Base-by-base conservation (phyloP, 2,113 vertebrate genomes). In the Hemibagrus wyckioides region DNA sequence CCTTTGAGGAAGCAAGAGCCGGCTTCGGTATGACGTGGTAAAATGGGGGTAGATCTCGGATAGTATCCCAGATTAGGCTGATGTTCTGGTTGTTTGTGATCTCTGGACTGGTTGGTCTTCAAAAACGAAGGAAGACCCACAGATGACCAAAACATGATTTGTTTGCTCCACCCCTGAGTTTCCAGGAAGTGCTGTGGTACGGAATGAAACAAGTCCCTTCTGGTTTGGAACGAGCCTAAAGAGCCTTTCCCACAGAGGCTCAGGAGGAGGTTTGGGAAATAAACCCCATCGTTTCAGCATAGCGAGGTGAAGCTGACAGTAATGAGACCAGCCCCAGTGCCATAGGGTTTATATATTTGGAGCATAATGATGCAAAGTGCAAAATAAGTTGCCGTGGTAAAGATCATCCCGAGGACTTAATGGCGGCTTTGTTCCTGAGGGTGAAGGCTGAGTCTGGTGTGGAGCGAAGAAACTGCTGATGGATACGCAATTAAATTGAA, bases 321-420 rank as follows among this genome's bases (percentile, higher is more conserved):
- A 65, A 69, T 6, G 41, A 69, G 63, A 52, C 4, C 8, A 48
- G 44, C 8, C 59, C 28, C 0, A 69, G 61, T 65, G 28, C 0
- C 10, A 23, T 13, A 1, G 63, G 41, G 30, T 50, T 3, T 52
- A 23, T 50, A 69, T 25, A 33, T 52, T 33, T 52, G 59, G 15
- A 69, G 82, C 19, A 11, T 69, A 83, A 83, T 19, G 19, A 69
- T 65, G 41, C n/a, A 33, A 50, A 67, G 44, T 65, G 61, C 39
- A 50, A 33, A 65, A 63, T 83, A 30, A 83, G 59, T 67, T 30
- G 44, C 10, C 8, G 1, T 65, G 6, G 7, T 83, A 83, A 83
- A 83, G 81, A 50, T 48, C 39, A 30, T 44, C 59, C 39, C 6
- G 57, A 48, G 80, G 25, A 69, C 44, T 83, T 83, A 83, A 83